Base-by-base conservation (phyloP, 2,113 vertebrate genomes). In the Acanthochromis polyacanthus region DNA sequence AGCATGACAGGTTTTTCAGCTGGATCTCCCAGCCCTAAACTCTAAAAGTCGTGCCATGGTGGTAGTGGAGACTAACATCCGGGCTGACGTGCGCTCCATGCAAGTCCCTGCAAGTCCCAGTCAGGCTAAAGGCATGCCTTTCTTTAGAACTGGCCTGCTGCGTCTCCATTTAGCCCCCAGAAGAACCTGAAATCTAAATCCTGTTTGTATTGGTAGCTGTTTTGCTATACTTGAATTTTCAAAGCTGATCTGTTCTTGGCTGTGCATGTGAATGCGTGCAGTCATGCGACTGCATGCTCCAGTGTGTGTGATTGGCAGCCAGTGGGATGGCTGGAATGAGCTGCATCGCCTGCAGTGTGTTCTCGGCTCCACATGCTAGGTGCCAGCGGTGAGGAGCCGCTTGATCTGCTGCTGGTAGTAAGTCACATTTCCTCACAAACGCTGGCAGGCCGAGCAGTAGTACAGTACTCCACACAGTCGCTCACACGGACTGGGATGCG, bases 271-370 rank as follows among this genome's bases (percentile, higher is more conserved):
- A 12, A 56, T 76, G 62, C 19, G 16, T 79, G 82, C 52, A 64
- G 57, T 72, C 80, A 66, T 78, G 63, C 50, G 16, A 14, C 43
- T 58, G 69, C 75, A 52, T 65, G 57, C 52, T 61, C 43, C 5
- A 17, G 43, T 77, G 55, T 80, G 3, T 66, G 67, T 90, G 91
- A 93, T 73, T 91, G 88, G 75, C 92, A 91, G 86, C 59, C 62
- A 9, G 66, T 58, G 5, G 72, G 75, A 91, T 90, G 89, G 89
- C 86, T 88, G 85, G 59, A 89, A 92, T 75, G 80, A 93, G 89
- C 71, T 50, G 15, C n/a, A 48, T 56, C 0, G 70, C 81, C 77
- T 78, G 62, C 78, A 81, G 89, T 75, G 80, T 82, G 48, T 84
- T 74, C 80, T 78, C 75, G 4, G 78, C 82, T 82, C 83, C 77